Percentiles rank a stretch among this genome's conserved stretches.
Evolutionary conservation across 1,140 invertebrate genomes (phyloP).

Genomic region (Aphelinus atriplicis): DNA sequence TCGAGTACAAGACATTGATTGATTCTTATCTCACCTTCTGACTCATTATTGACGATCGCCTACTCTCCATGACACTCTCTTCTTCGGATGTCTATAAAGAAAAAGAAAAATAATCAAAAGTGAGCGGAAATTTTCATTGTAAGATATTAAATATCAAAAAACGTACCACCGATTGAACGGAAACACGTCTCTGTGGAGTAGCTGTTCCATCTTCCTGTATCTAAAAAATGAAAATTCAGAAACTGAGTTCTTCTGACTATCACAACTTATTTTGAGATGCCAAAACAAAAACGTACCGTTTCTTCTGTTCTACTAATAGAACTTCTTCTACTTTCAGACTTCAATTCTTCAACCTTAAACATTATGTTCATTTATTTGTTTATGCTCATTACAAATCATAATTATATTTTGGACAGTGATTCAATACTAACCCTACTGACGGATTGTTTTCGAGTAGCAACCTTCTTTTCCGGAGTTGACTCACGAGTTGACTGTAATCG

Average conservation of each 20-base stretch:
- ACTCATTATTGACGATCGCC: slow-evolving; percentile 68
- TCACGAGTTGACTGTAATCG: slow-evolving; percentile 42
- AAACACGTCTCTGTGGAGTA: slow-evolving; percentile 54
- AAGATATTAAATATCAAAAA: slow-evolving; percentile 20
- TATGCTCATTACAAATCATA: too few species aligned
- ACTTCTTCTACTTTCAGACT: slow-evolving; percentile 61
- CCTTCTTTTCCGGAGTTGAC: slow-evolving; percentile 52
- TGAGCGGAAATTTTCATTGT: slow-evolving; percentile 23
- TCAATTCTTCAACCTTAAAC: slow-evolving; percentile 57
- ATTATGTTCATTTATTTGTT: slow-evolving; percentile 9
- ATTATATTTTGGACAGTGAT: background rate
- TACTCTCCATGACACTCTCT: slow-evolving; percentile 71
- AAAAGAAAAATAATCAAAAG: slow-evolving; percentile 14
- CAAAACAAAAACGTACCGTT: slow-evolving; percentile 51
- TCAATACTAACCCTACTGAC: slow-evolving; percentile 52
- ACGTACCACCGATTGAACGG: slow-evolving; percentile 56
- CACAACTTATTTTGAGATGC: slow-evolving; percentile 22
- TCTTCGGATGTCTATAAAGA: slow-evolving; percentile 58
- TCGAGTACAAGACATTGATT: too few species aligned
- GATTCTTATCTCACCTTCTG: slow-evolving; percentile 21
- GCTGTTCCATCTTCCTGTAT: slow-evolving; percentile 50
- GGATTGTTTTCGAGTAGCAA: slow-evolving; percentile 54
- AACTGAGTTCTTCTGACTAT: slow-evolving; percentile 10
- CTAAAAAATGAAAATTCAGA: slow-evolving; percentile 37
- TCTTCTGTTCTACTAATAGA: slow-evolving; percentile 58